Evolutionary conservation across 2,888 invertebrate genomes (phyloP).

Genomic region (Tribolium freemani): DNA sequence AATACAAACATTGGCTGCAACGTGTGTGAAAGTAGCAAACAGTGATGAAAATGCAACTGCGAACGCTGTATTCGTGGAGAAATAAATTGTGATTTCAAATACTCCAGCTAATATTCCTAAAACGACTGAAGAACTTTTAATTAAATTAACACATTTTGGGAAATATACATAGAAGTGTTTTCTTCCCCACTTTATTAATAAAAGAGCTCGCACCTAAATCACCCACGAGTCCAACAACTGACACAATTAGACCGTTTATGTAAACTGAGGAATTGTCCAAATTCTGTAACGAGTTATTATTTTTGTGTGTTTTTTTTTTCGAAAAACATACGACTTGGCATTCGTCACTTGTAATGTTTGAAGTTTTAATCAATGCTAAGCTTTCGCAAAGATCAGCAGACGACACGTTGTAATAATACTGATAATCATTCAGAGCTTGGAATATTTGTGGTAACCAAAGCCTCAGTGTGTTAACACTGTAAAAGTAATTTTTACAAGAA

Average conservation of each 20-base stretch:
- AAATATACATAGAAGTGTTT: slow-evolving; percentile 65
- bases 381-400: slow-evolving; percentile 65
- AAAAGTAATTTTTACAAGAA: neutral
- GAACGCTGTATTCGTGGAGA: slow-evolving; percentile 67
- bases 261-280: slow-evolving; percentile 70
- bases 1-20: slow-evolving; percentile 74
- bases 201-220: slow-evolving; percentile 74
- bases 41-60: slow-evolving; percentile 67
- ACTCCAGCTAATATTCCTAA: slow-evolving; percentile 30
- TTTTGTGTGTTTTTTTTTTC: neutral
- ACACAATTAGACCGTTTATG: slow-evolving; percentile 78
- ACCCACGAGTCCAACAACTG: slow-evolving; percentile 74
- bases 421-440: slow-evolving; percentile 73
- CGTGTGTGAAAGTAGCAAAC: slow-evolving; percentile 71
- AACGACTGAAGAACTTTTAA: slow-evolving; percentile 29
- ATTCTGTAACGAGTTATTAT: slow-evolving; percentile 51
- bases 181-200: slow-evolving; percentile 71
- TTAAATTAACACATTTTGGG: slow-evolving; percentile 61
- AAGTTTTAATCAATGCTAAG: slow-evolving; percentile 68
- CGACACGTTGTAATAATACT: slow-evolving; percentile 56
- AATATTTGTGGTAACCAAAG: slow-evolving; percentile 91
- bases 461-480: slow-evolving; percentile 80
- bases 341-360: no score
- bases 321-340: neutral
- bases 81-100: slow-evolving; percentile 35